Percentiles rank a stretch among this genome's conserved stretches.
phyloP scores from a whole-genome alignment of 2,113 vertebrate species.

The Zootoca vivipara region DNA sequence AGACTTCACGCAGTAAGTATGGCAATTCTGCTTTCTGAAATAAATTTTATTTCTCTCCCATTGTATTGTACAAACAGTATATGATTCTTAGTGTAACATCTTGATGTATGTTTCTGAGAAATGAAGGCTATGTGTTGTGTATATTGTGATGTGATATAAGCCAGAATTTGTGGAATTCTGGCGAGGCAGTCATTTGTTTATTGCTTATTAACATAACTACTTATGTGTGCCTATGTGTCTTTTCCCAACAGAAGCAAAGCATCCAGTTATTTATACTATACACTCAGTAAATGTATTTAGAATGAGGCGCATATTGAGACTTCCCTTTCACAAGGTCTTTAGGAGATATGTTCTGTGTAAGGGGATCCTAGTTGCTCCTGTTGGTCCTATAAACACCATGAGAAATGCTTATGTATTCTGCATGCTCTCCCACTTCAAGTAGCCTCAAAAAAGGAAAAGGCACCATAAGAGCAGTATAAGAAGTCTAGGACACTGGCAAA shows the following conservation, averaged over 20 bases:
- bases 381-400: not conserved
- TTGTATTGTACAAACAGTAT: not conserved
- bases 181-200: not conserved
- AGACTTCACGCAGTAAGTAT: conserved; percentile 88
- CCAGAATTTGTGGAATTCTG: not conserved
- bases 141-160: not conserved
- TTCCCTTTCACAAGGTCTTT: not conserved
- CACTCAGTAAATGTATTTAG: not conserved
- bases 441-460: not conserved
- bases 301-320: not conserved
- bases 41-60: not conserved
- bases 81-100: not conserved
- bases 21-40: not conserved
- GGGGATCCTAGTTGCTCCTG: not conserved
- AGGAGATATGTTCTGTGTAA: not conserved
- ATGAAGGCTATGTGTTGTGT: too few species aligned
- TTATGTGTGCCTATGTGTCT: not conserved
- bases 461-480: not conserved
- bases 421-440: not conserved
- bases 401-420: not conserved
- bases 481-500: not conserved
- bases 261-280: not conserved
- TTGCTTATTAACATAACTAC: not conserved
- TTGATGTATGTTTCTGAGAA: not conserved
- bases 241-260: not conserved